Base-by-base conservation (phyloP, 92 coral and sea anemone species). In the Isaurus tuberculatus region DNA sequence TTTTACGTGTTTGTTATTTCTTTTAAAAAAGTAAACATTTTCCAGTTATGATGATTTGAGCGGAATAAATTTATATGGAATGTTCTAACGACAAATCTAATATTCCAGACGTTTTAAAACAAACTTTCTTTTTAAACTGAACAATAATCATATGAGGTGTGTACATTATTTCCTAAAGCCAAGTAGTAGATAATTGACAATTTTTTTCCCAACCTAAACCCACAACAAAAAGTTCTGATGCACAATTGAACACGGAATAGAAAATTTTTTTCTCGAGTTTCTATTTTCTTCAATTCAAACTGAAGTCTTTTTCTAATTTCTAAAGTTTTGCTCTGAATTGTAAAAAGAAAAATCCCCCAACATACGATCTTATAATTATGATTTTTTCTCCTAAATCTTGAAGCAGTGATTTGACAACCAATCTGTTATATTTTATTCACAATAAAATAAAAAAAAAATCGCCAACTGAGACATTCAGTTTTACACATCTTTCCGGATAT, bases 401-500 rank as follows among this genome's bases (percentile, higher is more conserved):
- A 40, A 40, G 46, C 11, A 7, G 7, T 20, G 14, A n/a, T 17
- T 11, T 32, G 8, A 10, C 20, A 17, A 36, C 9, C 26, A 63
- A 27, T 13, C 4, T 29, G 26, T 46, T 29, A 8, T 3, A 32
- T 13, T 60, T 9, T 31, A 10, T 58, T 57, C 28, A 65, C 34
- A 55, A 5, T 77, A 32, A 7, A 63, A 58, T 57, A 26, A 2
- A 77, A 7, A 63, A 58, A 77, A 26, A 2, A 77, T 34, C 28
- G 20, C 82, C 23, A 57, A 29, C 17, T 29, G 70, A 34, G 53
- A 65, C 0, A 77, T 53, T 40, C 49, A 77, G 11, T 58, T 77
- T 36, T 77, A 77, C 82, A 60, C 49, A 77, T 77, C 20, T 77
- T 43, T 36, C 23, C 69, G 55, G 82, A 33, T 58, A 77, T 77